Evolutionary conservation across 2,888 invertebrate genomes (phyloP), one percentile per base, ranked within the genome.

Genomic region (Xanthia togata): DNA sequence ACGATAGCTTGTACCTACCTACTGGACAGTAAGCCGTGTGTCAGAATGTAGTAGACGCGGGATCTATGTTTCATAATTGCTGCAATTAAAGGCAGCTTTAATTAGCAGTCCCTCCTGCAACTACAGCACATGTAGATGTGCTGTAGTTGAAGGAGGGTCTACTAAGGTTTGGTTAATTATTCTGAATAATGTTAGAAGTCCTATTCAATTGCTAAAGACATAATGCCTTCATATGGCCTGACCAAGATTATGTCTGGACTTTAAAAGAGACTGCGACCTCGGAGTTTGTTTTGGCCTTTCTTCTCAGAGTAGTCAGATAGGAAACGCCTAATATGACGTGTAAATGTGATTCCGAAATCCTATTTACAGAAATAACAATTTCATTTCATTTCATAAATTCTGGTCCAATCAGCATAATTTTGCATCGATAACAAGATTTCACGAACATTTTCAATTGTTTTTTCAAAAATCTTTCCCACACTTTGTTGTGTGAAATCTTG

Each of bases 1-100:
- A 82, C 79, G 84, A 79, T 31, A 31, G 78, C 64, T 72, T 80
- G 76, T 78, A 76, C 2, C 35, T 68, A 17, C 17, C 11, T 12
- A n/a, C 41, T 63, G 31, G 73, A 73, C 64, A 78, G 55, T 73
- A 57, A 76, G 63, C 64, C 65, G 59, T 71, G 62, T 79, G 64
- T 68, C 73, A 57, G 72, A 71, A 64, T 71, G 53, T 71, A 38
- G 68, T 20, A 44, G 38, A 35, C 60, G 44, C 4, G 26, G 20
- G n/a, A 63, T 53, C 67, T 35, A 50, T 78, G 68, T 78, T 62
- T 70, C 26, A 68, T 59, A 44, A 59, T 44, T 38, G n/a, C 38
- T 44, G 20, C 31, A 64, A 53, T 67, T 57, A 57, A 70, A 59
- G 26, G 50, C 20, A 35, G 12, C 5, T 57, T n/a, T 31, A 63